These are phyloP conservation scores for Sebastes iracundus DNA, from an alignment of 2,797 vertebrate species.

Conservation along the genomic window DNA sequence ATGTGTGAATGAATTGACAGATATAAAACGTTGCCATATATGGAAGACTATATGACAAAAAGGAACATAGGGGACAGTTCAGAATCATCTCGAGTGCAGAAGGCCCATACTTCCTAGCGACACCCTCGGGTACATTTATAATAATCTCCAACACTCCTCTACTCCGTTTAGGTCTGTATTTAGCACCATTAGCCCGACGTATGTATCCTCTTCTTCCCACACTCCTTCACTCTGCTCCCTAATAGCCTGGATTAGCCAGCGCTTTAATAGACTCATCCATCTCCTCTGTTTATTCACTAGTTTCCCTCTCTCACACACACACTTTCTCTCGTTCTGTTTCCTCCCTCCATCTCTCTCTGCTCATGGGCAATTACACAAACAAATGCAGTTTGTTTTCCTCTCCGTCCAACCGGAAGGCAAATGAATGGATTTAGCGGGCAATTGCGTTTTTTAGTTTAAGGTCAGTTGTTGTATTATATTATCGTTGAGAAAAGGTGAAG, in stretches of 20 bases:
- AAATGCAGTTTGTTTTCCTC: slow-evolving; percentile 76
- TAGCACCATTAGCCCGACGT: slow-evolving; percentile 69
- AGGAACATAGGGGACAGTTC: neutral
- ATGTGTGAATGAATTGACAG: neutral
- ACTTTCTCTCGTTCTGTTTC: neutral
- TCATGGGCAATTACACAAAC: slow-evolving; percentile 82
- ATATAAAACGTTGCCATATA: neutral
- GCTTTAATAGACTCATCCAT: slow-evolving; percentile 80
- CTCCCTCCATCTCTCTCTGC: slow-evolving; percentile 40
- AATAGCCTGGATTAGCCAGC: slow-evolving; percentile 76
- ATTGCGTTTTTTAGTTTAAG: slow-evolving; percentile 61
- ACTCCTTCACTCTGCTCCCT: slow-evolving; percentile 65
- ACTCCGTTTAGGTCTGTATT: slow-evolving; percentile 65
- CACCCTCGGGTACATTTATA: slow-evolving; percentile 43
- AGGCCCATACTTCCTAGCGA: slow-evolving; percentile 22
- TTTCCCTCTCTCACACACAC: slow-evolving; percentile 33
- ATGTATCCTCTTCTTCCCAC: slow-evolving; percentile 60
- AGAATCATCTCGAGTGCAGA: neutral
- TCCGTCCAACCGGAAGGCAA: slow-evolving; percentile 47
- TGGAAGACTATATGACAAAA: neutral
- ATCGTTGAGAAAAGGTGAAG: slow-evolving; percentile 57
- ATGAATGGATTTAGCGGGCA: slow-evolving; percentile 63
- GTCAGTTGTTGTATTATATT: slow-evolving; percentile 62
- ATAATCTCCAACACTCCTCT: slow-evolving; percentile 51
- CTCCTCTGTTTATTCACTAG: slow-evolving; percentile 75